A percentile compares a stretch with the other conserved stretches of the same genome.
phyloP scores from a whole-genome alignment of 2,797 vertebrate species.

The Enteromius radiatus region DNA sequence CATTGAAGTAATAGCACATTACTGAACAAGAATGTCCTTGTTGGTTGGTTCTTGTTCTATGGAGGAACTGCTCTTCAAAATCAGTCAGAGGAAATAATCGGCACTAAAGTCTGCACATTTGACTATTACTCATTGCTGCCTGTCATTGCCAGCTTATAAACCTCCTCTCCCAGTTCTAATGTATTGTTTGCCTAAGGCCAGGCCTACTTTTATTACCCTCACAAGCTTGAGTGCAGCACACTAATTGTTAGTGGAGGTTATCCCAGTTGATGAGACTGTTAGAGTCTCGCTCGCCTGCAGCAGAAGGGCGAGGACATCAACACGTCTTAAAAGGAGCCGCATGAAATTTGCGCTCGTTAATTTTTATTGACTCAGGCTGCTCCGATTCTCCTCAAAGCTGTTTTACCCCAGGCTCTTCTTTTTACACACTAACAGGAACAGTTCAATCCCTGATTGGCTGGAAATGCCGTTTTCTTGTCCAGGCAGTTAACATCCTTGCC shows the following conservation, averaged over 20 bases:
- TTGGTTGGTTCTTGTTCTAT: constrained; percentile 13
- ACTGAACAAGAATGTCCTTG: constrained; percentile 18
- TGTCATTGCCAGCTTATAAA: constrained; percentile 39
- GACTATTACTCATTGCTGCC: constrained; percentile 31
- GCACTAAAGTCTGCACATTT: constrained; percentile 19
- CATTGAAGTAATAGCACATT: constrained; percentile 30
- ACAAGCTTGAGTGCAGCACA: constrained; percentile 12
- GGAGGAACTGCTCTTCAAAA: not conserved
- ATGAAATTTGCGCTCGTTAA: constrained; percentile 42
- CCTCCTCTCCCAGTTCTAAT: constrained; percentile 31
- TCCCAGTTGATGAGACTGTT: constrained; percentile 28
- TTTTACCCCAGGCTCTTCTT: constrained; percentile 19
- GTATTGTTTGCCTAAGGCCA: constrained; percentile 40
- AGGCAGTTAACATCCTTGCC: constrained; percentile 23
- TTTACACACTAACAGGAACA: not conserved
- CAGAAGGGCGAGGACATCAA: constrained; percentile 42
- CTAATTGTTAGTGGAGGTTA: constrained; percentile 48
- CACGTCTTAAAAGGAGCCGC: constrained; percentile 29
- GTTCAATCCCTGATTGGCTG: not conserved
- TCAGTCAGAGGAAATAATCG: constrained; percentile 23
- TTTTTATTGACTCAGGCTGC: constrained; percentile 41
- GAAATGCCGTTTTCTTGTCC: not conserved
- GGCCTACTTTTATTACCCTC: constrained; percentile 35
- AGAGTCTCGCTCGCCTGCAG: constrained; percentile 27
- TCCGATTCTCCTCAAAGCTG: constrained; percentile 10